These are phyloP conservation scores for Zeus faber DNA, from an alignment of 2,113 vertebrate species.

Conservation along the genomic window DNA sequence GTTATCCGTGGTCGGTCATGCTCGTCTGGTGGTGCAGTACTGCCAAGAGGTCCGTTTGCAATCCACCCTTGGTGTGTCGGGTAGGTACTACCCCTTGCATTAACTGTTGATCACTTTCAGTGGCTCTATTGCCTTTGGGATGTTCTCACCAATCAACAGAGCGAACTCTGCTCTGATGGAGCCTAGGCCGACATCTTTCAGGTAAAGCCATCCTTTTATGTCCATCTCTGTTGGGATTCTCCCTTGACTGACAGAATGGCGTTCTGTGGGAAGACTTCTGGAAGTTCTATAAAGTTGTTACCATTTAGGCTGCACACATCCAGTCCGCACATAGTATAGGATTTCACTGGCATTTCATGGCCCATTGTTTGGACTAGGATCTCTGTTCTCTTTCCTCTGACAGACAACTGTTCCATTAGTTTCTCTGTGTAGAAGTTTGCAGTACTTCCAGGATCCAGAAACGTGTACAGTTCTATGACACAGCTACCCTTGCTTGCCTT, in stretches of 20 bases:
- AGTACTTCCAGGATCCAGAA: neutral
- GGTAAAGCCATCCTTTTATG: neutral
- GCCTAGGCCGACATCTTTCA: neutral
- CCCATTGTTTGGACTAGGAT: neutral
- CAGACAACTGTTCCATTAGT: no score
- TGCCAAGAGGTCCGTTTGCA: neutral
- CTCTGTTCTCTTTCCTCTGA: no score
- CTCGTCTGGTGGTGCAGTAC: neutral
- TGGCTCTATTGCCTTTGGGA: neutral
- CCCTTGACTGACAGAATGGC: neutral
- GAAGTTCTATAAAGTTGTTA: constrained; percentile 5
- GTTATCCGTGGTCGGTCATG: constrained; percentile 3
- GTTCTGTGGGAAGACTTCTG: constrained; percentile 12
- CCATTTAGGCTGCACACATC: neutral
- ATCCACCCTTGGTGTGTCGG: neutral
- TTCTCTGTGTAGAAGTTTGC: neutral
- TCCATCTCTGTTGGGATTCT: neutral
- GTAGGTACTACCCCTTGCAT: no score
- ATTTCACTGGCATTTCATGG: constrained; percentile 10
- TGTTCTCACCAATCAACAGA: neutral
- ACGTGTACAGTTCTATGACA: neutral
- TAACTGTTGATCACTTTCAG: neutral
- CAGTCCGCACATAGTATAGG: neutral
- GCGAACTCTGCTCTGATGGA: neutral
- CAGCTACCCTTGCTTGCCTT: neutral